Evolutionary conservation across 2,113 vertebrate genomes (phyloP), one percentile per base, ranked within the genome.

Genomic region (Calyptomena viridis): DNA sequence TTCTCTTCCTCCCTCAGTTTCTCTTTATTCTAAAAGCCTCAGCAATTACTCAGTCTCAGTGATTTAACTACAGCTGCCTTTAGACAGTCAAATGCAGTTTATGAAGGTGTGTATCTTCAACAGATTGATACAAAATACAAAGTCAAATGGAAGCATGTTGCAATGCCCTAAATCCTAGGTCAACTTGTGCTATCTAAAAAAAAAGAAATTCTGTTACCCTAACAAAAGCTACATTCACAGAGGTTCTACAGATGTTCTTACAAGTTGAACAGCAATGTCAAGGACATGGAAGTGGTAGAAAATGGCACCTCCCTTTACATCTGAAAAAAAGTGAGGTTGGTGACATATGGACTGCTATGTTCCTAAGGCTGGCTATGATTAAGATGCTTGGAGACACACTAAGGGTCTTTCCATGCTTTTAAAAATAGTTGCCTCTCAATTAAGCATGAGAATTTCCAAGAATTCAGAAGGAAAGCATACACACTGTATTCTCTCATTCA

Each of bases 381-480:
- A 81, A 86, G 60, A 80, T 63, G 60, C 79, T 49, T 80, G 72
- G 33, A 77, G 53, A 77, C 62, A 77, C 30, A 40, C 30, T 46
- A n/a, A 87, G 28, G 76, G 67, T 72, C 64, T 92, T 90, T 86
- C 56, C n/a, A 60, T 28, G 60, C 39, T 86, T 72, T 15, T 87
- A 84, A 94, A 93, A 71, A 72, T 80, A 93, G 63, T 59, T 71
- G 50, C 17, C 37, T 91, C 85, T 86, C 83, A 69, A 90, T 44
- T 86, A 94, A 95, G 53, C 37, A 0, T 75, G 68, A 76, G 84
- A 92, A 87, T 40, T 60, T 82, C 40, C 11, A 91, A 56, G 63
- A 90, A 58, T 33, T 84, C 28, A 75, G 39, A 77, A 74, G 15
- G 58, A 58, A 84, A 83, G 33, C 88, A 76, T 55, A 87, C 23